phyloP scores from a whole-genome alignment of 2,113 vertebrate species.

The Neotoma lepida region DNA sequence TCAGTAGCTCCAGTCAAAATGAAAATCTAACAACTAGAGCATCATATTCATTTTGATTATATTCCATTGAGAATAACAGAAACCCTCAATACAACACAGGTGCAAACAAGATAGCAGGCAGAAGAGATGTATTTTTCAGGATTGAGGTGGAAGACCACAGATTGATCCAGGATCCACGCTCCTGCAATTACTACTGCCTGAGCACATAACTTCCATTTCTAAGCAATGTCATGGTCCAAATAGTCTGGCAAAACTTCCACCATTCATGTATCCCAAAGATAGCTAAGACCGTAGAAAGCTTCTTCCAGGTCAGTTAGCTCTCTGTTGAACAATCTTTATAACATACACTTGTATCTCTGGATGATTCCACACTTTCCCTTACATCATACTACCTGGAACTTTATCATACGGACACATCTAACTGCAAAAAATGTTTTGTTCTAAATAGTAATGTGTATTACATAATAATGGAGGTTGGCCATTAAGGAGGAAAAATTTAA shows the following conservation, averaged over 20 bases:
- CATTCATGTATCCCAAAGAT: conserved; percentile 2
- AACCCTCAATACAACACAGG: neutral
- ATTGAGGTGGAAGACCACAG: neutral
- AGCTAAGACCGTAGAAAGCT: neutral
- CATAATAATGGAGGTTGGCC: neutral
- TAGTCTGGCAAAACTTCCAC: conserved; percentile 19
- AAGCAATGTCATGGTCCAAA: neutral
- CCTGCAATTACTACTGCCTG: neutral
- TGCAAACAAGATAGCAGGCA: conserved; percentile 15
- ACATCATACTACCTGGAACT: conserved; percentile 6
- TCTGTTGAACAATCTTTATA: neutral
- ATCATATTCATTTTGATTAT: conserved; percentile 17
- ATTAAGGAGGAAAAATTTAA: conserved; percentile 7
- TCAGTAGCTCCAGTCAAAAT: neutral
- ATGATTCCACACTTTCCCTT: neutral
- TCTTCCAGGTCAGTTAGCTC: neutral
- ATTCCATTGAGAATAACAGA: conserved; percentile 36
- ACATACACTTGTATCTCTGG: neutral
- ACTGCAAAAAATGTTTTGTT: conserved; percentile 36
- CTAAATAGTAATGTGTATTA: neutral
- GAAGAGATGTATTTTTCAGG: neutral
- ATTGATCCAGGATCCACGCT: neutral
- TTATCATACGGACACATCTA: neutral
- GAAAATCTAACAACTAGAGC: neutral
- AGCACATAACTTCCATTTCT: conserved; percentile 9